Percentiles rank a stretch among this genome's conserved stretches.
These are phyloP conservation scores for Alexandromys fortis DNA, from an alignment of 2,113 vertebrate species.

Conservation along the genomic window DNA sequence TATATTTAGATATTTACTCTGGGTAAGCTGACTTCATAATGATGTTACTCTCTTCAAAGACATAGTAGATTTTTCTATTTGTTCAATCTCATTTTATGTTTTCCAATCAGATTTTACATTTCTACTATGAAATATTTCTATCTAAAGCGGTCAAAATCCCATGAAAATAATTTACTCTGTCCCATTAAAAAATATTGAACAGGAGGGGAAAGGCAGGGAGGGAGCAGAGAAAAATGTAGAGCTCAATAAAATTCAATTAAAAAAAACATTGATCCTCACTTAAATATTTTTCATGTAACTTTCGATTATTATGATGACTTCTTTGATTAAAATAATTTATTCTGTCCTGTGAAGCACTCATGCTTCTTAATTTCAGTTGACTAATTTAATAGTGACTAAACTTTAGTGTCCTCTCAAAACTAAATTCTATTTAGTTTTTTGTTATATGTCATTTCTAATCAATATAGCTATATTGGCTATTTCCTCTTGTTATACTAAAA, in stretches of 20 bases:
- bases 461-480: constrained; percentile 11
- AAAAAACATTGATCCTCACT: background rate
- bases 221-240: no score
- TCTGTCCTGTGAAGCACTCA: background rate
- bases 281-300: constrained; percentile 16
- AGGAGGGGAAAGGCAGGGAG: no score
- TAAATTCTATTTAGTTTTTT: constrained; percentile 46
- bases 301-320: background rate
- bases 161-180: background rate
- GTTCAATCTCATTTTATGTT: constrained; percentile 18
- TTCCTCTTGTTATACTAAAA: constrained; percentile 52
- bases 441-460: constrained; percentile 37
- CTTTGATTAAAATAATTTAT: constrained; percentile 26
- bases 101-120: constrained; percentile 24
- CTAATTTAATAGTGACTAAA: constrained; percentile 35
- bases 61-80: background rate
- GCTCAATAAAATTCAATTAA: no score
- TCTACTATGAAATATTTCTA: constrained; percentile 1
- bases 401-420: constrained; percentile 35
- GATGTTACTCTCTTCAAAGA: background rate
- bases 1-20: background rate
- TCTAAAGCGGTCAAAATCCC: constrained; percentile 16
- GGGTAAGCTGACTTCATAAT: background rate
- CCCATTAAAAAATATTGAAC: background rate
- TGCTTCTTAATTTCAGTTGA: constrained; percentile 48